Percentiles rank a stretch among this genome's conserved stretches.
These are phyloP conservation scores for Gallinago jamesoni DNA, from an alignment of 2,113 vertebrate genomes.

Conservation along the genomic window DNA sequence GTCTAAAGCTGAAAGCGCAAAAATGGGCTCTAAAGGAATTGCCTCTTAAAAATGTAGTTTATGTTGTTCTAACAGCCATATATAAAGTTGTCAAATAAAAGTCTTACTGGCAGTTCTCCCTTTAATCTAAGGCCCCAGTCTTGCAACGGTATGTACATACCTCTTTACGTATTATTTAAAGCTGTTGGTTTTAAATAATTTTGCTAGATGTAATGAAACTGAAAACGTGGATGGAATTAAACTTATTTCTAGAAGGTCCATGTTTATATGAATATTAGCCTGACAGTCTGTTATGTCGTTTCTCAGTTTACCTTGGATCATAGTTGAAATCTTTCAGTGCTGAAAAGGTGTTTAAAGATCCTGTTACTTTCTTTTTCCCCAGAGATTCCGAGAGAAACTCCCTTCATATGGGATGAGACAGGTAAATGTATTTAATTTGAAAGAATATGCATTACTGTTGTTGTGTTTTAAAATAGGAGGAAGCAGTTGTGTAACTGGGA, in stretches of 20 bases:
- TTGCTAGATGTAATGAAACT: neutral
- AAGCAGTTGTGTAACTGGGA: neutral
- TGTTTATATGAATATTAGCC: neutral
- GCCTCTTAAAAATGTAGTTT: neutral
- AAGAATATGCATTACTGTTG: neutral
- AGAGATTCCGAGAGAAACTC: slow-evolving; percentile 93
- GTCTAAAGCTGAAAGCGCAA: neutral
- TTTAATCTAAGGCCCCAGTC: neutral
- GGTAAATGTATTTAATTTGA: slow-evolving; percentile 67
- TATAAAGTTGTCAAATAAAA: neutral
- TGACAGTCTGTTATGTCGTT: neutral
- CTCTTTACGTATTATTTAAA: neutral
- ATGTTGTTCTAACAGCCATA: neutral
- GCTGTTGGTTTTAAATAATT: neutral
- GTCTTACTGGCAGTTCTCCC: neutral
- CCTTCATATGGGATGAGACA: slow-evolving; percentile 89
- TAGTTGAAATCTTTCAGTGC: neutral
- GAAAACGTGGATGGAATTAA: neutral
- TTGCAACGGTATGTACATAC: accelerated
- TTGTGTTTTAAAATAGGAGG: neutral
- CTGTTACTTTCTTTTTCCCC: neutral
- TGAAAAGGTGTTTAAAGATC: neutral
- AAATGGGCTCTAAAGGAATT: neutral
- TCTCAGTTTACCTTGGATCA: neutral
- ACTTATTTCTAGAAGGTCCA: neutral